Evolutionary conservation across 2,113 vertebrate species (phyloP), one percentile per base, ranked within the genome.

Genomic region (Octodon degus): DNA sequence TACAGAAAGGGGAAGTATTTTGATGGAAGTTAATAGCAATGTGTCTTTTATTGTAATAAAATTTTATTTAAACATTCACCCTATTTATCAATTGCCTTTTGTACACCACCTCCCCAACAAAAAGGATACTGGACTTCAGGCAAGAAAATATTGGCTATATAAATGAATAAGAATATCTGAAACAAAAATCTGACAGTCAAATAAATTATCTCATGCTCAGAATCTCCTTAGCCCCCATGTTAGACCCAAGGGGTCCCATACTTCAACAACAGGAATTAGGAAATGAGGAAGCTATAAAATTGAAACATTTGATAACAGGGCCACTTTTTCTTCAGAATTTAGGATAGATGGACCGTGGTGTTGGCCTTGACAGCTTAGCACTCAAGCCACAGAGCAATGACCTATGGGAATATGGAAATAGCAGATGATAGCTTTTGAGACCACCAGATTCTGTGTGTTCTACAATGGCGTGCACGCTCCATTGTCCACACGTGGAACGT

Each of bases 101-200:
- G n/a, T 9, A 25, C 6, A 50, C 17, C 0, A 1, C 11, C 32
- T 58, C 2, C 7, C 62, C 62, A 77, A 12, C 22, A 16, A 34
- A 70, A 90, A 17, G 30, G 50, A 37, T 5, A 25, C 10, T 2
- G 1, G 43, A 30, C n/a, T 37, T 85, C 37, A 17, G 30, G 30
- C 43, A 55, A 60, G 62, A 86, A 60, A 67, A 60, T 47, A 13
- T 62, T 37, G 62, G 62, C 32, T 5, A 32, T 47, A 25, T 13
- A 62, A 77, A 68, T 17, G 30, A 4, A 24, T 27, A 50, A 37
- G 50, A 86, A 40, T 32, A 90, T 30, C 58, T 85, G 37, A 86
- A 79, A 86, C 37, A 85, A 90, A 90, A 68, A 20, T 79, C 27
- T 90, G 60, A 84, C 68, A 84, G 77, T 65, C n/a, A 25, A 58